Percentiles rank a stretch among this genome's conserved stretches.
Evolutionary conservation across 2,113 vertebrate species (phyloP).

Genomic region (Colossoma macropomum): DNA sequence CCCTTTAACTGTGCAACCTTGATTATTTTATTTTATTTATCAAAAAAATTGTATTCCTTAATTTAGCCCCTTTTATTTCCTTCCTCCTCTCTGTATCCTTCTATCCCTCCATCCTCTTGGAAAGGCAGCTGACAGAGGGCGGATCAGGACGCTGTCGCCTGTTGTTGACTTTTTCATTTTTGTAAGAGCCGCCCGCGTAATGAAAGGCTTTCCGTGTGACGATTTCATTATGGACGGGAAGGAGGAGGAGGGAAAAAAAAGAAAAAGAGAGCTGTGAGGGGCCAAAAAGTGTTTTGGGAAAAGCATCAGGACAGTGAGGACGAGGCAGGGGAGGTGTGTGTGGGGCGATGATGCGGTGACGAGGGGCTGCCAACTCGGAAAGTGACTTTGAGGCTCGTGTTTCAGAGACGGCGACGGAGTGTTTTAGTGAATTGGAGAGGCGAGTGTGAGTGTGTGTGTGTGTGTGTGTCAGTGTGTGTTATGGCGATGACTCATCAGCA

Average conservation of each 20-base stretch:
- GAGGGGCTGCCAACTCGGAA: constrained; percentile 25
- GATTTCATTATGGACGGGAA: constrained; percentile 26
- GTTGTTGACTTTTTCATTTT: constrained; percentile 62
- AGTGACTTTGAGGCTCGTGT: constrained; percentile 10
- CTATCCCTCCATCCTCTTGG: neutral
- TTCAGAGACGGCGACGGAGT: neutral
- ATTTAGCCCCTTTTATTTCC: constrained; percentile 39
- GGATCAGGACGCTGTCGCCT: constrained; percentile 4
- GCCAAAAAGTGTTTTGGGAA: constrained; percentile 11
- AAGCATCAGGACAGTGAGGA: neutral
- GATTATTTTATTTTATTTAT: too few species aligned
- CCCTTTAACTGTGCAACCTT: too few species aligned
- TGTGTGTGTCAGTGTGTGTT: neutral
- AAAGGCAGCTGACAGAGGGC: neutral
- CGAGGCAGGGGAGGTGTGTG: neutral
- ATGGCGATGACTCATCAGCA: constrained; percentile 34
- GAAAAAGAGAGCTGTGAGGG: neutral
- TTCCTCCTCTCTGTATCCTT: neutral
- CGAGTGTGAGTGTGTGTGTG: neutral
- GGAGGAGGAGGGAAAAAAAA: neutral
- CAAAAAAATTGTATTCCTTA: too few species aligned
- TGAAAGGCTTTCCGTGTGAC: constrained; percentile 52
- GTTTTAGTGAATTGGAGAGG: neutral
- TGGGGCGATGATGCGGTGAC: constrained; percentile 14
- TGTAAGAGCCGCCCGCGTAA: constrained; percentile 48